Percentiles rank a stretch among this genome's conserved stretches.
Evolutionary conservation across 64 coral and sea anemone genomes (phyloP).

Genomic region (Platygyra sinensis): DNA sequence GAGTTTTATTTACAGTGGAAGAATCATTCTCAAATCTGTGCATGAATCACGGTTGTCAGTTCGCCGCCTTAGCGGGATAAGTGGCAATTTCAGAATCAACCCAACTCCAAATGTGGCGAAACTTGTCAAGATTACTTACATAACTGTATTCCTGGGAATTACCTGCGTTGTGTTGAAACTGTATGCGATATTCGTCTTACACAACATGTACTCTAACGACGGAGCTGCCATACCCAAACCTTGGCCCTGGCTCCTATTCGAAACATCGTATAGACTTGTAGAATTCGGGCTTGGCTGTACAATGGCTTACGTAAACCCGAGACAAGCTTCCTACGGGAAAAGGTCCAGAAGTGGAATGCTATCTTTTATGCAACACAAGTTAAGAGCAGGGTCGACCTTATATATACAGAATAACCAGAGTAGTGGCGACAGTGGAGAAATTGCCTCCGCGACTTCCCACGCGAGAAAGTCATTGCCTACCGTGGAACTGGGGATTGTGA

Average conservation of each 20-base stretch:
- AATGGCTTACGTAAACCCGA: slow-evolving; percentile 76
- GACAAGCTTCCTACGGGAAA: slow-evolving; percentile 36
- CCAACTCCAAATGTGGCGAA: slow-evolving; percentile 60
- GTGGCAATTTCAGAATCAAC: background rate
- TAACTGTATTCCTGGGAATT: slow-evolving; percentile 69
- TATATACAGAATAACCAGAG: slow-evolving; percentile 23
- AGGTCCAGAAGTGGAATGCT: background rate
- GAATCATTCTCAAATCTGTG: slow-evolving; percentile 64
- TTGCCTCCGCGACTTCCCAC: background rate
- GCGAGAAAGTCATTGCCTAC: background rate
- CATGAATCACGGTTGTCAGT: slow-evolving; percentile 30
- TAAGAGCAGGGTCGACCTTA: background rate
- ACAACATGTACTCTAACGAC: slow-evolving; percentile 61
- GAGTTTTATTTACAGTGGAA: slow-evolving; percentile 78
- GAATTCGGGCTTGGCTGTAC: slow-evolving; percentile 72
- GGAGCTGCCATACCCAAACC: slow-evolving; percentile 35
- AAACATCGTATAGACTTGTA: slow-evolving; percentile 60
- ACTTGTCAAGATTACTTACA: slow-evolving; percentile 78
- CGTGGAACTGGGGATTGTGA: background rate
- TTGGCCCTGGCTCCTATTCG: slow-evolving; percentile 68
- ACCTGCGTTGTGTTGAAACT: slow-evolving; percentile 57
- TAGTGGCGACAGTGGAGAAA: background rate
- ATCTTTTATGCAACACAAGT: background rate
- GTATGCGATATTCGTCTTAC: slow-evolving; percentile 67
- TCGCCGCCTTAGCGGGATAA: background rate